Evolutionary conservation across 2,797 vertebrate genomes (phyloP), one percentile per base, ranked within the genome.

Genomic region (Dallia pectoralis): DNA sequence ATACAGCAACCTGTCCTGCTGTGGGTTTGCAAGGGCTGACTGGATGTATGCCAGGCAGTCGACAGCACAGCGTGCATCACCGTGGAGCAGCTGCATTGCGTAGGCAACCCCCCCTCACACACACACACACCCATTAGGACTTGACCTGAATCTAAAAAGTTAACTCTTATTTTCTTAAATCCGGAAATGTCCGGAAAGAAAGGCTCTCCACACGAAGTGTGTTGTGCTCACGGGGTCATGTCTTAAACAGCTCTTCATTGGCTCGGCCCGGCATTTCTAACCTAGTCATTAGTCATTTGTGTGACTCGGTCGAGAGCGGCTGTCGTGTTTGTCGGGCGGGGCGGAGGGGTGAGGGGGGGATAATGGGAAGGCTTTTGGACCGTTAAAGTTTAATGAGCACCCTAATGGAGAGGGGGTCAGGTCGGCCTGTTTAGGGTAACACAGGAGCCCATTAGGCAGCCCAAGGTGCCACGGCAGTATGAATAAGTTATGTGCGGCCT

Each of bases 391-490:
- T 70, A 61, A 75, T 75, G 70, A 66, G 65, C 40, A 59, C 56
- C 70, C 70, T 70, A 48, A 67, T 69, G 15, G 59, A 25, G 53
- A 12, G 25, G 53, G 53, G 11, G 64, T 71, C 27, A 61, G 59
- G 70, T 36, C 16, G 16, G 51, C 16, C 19, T 69, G 77, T 77
- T 69, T 74, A 74, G 69, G 73, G 67, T 27, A 75, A 44, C 59
- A 71, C 59, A 59, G 70, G 59, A 74, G 61, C 75, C 74, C 59
- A 71, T 81, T 77, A 69, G 70, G 70, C 73, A 63, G 56, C 32
- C 32, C 69, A 67, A 77, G 65, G 76, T 79, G 78, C 74, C 74
- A 74, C 40, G 29, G 49, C 19, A 67, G 56, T 70, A 59, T 75
- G 74, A 79, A 67, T 63, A 63, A 77, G 59, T 78, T 71, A 77